Conservation (phyloP, 2,888 invertebrate species). For the Palloptera scutellata region DNA sequence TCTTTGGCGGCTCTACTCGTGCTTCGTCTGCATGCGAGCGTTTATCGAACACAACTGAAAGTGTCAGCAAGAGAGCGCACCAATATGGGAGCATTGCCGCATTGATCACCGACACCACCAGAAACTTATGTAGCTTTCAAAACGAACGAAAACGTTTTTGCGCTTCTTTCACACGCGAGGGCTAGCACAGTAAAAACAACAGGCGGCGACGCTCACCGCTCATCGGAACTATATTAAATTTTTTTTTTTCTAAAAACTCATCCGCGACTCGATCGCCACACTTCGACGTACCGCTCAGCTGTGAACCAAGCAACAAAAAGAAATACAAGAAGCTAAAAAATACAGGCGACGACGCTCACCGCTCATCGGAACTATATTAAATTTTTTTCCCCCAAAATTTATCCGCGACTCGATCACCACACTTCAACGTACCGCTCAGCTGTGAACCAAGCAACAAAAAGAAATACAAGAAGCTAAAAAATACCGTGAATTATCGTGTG, state of each 20-base stretch:
- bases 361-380: too few relatives aligned
- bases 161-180: too few relatives aligned
- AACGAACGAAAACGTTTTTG: too few relatives aligned
- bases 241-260: constrained; percentile 6
- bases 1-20: constrained; percentile 24
- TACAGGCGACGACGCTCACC: too few relatives aligned
- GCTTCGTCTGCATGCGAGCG: constrained; percentile 38
- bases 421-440: constrained; percentile 50
- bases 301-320: constrained; percentile 37
- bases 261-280: constrained; percentile 39
- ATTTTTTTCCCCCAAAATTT: not conserved
- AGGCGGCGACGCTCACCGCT: too few relatives aligned
- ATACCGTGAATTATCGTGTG: too few relatives aligned
- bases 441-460: constrained; percentile 41
- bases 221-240: too few relatives aligned
- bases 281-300: constrained; percentile 51
- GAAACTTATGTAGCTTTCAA: too few relatives aligned
- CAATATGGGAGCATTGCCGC: constrained; percentile 30
- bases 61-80: constrained; percentile 12
- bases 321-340: constrained; percentile 2
- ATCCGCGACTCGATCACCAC: constrained; percentile 39
- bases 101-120: not conserved
- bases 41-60: constrained; percentile 38
- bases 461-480: too few relatives aligned
- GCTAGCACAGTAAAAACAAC: too few relatives aligned